Conservation (phyloP, 30 jellyfish, hydroid and myxozoan species). For the Pseudorhiza aurosa region DNA sequence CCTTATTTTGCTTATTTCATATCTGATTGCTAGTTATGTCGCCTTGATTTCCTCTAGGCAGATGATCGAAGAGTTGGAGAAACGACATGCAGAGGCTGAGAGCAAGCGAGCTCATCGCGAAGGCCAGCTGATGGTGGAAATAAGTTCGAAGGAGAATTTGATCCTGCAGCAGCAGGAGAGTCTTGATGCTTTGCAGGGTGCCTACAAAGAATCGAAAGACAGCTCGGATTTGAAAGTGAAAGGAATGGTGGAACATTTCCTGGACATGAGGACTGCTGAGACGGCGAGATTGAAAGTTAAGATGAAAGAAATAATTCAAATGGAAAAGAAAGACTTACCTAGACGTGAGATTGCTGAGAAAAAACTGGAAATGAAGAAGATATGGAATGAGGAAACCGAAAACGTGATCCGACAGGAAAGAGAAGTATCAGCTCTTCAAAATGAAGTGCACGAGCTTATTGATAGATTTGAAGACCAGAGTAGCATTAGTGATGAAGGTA, state of each 20-base stretch:
- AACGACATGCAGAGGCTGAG: slow-evolving; percentile 84
- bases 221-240: slow-evolving; percentile 47
- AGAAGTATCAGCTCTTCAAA: slow-evolving; percentile 46
- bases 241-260: slow-evolving; percentile 66
- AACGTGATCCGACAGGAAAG: slow-evolving; percentile 72
- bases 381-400: slow-evolving; percentile 76
- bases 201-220: slow-evolving; percentile 62
- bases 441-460: slow-evolving; percentile 63
- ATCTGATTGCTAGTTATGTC: too few species aligned
- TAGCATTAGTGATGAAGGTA: slow-evolving; percentile 74
- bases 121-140: slow-evolving; percentile 62
- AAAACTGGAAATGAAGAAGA: slow-evolving; percentile 41
- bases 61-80: slow-evolving; percentile 78
- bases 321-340: slow-evolving; percentile 24
- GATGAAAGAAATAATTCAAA: slow-evolving; percentile 60
- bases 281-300: slow-evolving; percentile 64
- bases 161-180: slow-evolving; percentile 60
- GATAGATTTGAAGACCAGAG: slow-evolving; percentile 59
- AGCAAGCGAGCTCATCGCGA: slow-evolving; percentile 67
- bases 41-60: slow-evolving; percentile 41
- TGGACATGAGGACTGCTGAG: slow-evolving; percentile 68
- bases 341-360: slow-evolving; percentile 43
- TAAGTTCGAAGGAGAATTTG: slow-evolving; percentile 47
- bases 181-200: slow-evolving; percentile 41
- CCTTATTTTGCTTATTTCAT: too few species aligned